Evolutionary conservation across 2,113 vertebrate genomes (phyloP), one percentile per base, ranked within the genome.

Genomic region (Anolis sagrei): DNA sequence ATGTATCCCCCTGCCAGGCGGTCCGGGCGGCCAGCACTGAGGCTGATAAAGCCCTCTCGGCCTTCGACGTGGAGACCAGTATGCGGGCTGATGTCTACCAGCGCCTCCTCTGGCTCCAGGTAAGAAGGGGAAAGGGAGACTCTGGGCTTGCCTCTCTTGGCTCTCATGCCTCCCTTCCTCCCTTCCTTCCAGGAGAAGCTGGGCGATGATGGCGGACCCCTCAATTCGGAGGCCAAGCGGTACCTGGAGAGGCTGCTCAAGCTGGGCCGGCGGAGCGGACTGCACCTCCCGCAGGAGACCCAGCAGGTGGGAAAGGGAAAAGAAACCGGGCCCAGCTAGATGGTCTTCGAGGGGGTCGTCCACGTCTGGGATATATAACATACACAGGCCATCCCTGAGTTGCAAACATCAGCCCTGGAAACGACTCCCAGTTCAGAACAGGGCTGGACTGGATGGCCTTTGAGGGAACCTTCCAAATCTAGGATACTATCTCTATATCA

Each of bases 61-160:
- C 99, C 91, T 99, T 99, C 0, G 98, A 99, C 0, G 98, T 99
- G 93, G 99, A 99, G 96, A 99, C 98, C 98, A 99, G 98, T 96
- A 99, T 99, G 99, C 95, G 98, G 89, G 97, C 97, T 90, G 99
- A 99, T 0, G 98, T 99, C 70, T 99, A 99, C 95, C 97, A 95
- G 95, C 96, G 98, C 90, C 95, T 99, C 0, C 97, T 98, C 1
- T 97, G 97, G 88, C 96, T 99, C 86, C 97, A 99, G 98, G 99
- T n/a, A n/a, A n/a, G n/a, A n/a, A n/a, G n/a, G n/a, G n/a, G n/a
- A n/a, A n/a, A n/a, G n/a, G n/a, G n/a, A n/a, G n/a, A n/a, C n/a
- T 29, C 66, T 9, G 1, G 29, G 18, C 61, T 13, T 62, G 61
- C 18, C 61, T 7, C 18, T 3, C 61, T 9, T 2, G 2, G 51